These are phyloP conservation scores for Eilema depressum DNA, from an alignment of 2,888 invertebrate genomes.

Conservation along the genomic window DNA sequence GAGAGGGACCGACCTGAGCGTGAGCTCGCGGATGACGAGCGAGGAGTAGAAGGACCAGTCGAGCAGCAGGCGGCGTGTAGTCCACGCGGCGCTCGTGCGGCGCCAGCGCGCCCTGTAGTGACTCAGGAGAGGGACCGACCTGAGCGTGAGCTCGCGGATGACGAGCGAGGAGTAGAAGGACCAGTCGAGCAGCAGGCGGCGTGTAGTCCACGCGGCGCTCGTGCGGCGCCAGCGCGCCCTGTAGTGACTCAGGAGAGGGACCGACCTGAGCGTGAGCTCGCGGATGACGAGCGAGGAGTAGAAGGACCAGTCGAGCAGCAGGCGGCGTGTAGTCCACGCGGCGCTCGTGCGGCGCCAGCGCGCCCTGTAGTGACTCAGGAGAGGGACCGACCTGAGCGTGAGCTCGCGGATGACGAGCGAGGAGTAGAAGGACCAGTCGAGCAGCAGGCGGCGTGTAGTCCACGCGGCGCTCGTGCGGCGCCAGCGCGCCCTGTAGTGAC, in stretches of 20 bases:
- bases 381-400: constrained; percentile 88
- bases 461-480: constrained; percentile 94
- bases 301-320: constrained; percentile 99
- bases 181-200: constrained; percentile 98
- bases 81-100: constrained; percentile 94
- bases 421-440: constrained; percentile 99
- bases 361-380: constrained; percentile 87
- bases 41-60: constrained; percentile 99
- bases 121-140: constrained; percentile 47
- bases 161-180: constrained; percentile 99
- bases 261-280: constrained; percentile 93
- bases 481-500: constrained; percentile 91
- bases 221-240: constrained; percentile 97
- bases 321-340: constrained; percentile 94
- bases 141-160: constrained; percentile 97
- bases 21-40: constrained; percentile 98
- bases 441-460: constrained; percentile 96
- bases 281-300: constrained; percentile 99
- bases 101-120: constrained; percentile 92
- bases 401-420: constrained; percentile 99
- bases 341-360: constrained; percentile 95
- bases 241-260: not conserved
- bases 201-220: constrained; percentile 94
- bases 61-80: constrained; percentile 96
- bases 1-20: constrained; percentile 84